Evolutionary conservation across 2,797 vertebrate genomes (phyloP).

Genomic region (Ctenopoma kingsleyae): DNA sequence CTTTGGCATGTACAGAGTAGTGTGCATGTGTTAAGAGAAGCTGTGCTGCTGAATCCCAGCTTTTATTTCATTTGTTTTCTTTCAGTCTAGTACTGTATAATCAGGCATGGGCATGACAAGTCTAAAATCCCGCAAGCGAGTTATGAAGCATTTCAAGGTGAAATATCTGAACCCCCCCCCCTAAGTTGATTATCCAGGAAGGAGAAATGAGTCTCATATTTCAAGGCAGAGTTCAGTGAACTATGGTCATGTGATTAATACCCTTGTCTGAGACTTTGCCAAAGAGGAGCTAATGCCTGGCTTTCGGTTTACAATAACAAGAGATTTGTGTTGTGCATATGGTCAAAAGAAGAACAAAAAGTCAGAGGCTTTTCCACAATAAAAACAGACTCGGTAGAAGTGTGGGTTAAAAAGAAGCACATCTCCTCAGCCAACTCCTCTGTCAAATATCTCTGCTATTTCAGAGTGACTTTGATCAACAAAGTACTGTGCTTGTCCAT

Average conservation of each 20-base stretch:
- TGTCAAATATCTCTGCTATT: constrained; percentile 65
- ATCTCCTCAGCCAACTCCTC: constrained; percentile 65
- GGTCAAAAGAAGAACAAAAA: constrained; percentile 63
- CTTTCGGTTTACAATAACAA: constrained; percentile 58
- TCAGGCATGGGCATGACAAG: constrained; percentile 47
- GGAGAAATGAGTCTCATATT: constrained; percentile 75
- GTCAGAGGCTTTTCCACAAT: constrained; percentile 45
- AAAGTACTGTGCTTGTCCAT: constrained; percentile 66
- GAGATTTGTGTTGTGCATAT: constrained; percentile 47
- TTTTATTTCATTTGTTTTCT: constrained; percentile 66
- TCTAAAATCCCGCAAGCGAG: constrained; percentile 55
- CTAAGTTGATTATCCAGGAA: constrained; percentile 72
- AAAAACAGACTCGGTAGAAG: constrained; percentile 54
- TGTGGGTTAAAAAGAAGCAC: constrained; percentile 68
- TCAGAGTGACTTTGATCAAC: constrained; percentile 72
- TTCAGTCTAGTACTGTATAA: constrained; percentile 46
- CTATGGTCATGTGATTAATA: constrained; percentile 79
- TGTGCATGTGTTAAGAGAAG: constrained; percentile 49
- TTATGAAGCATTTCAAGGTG: constrained; percentile 73
- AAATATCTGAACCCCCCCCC: constrained; percentile 63
- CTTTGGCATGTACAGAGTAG: constrained; percentile 38
- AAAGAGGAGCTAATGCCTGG: constrained; percentile 62
- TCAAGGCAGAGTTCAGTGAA: constrained; percentile 74
- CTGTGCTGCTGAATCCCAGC: constrained; percentile 44
- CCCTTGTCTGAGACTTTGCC: constrained; percentile 65